Evolutionary conservation across 2,888 invertebrate genomes (phyloP).

Genomic region (Plemyria rubiginata): DNA sequence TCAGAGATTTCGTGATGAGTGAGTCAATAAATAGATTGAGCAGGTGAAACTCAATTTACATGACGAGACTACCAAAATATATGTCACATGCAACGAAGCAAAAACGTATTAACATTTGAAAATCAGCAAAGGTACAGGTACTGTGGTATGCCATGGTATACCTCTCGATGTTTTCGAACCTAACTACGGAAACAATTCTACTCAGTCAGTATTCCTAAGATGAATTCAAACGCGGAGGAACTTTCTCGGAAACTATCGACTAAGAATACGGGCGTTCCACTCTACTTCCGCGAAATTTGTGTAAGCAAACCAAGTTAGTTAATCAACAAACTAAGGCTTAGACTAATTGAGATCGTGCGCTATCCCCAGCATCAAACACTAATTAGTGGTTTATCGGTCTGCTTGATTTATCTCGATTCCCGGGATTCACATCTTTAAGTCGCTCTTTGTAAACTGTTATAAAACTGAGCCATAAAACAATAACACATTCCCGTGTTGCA

Average conservation of each 20-base stretch:
- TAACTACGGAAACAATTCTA: not conserved
- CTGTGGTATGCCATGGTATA: too few relatives aligned
- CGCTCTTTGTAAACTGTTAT: conserved; percentile 30
- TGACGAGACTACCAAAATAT: too few relatives aligned
- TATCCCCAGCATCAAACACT: conserved; percentile 53
- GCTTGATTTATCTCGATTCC: conserved; percentile 32
- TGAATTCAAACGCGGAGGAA: conserved; percentile 13
- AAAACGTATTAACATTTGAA: too few relatives aligned
- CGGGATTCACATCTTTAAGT: conserved; percentile 35
- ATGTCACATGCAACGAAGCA: too few relatives aligned
- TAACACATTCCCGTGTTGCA: too few relatives aligned
- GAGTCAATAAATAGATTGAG: too few relatives aligned
- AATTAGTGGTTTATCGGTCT: conserved; percentile 39
- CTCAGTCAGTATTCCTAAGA: conserved; percentile 2
- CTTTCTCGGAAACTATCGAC: conserved; percentile 17
- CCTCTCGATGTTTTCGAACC: not conserved
- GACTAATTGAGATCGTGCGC: conserved; percentile 55
- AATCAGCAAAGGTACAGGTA: too few relatives aligned
- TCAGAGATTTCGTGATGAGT: too few relatives aligned
- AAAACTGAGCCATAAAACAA: not conserved
- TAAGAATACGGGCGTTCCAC: conserved; percentile 21
- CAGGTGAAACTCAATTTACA: too few relatives aligned
- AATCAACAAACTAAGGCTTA: conserved; percentile 43
- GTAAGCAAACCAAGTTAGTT: conserved; percentile 40
- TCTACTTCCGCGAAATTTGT: conserved; percentile 25